Evolutionary conservation across 35 echinoderm and acorn worm species (phyloP).

Genomic region (Lytechinus pictus): DNA sequence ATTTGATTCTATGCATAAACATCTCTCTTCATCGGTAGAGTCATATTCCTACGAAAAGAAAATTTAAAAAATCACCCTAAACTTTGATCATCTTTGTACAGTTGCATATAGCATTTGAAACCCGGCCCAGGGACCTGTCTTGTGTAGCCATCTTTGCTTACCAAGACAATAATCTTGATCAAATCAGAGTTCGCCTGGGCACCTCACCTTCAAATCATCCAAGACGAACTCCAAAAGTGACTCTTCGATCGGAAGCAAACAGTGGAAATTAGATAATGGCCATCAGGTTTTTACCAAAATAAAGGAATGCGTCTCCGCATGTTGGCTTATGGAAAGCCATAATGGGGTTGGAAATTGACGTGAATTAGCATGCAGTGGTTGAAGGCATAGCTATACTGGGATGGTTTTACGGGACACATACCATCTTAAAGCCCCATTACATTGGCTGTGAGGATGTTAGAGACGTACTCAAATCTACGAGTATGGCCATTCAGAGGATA

Average conservation of each 20-base stretch:
- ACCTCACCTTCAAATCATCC: background rate
- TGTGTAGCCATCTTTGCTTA: background rate
- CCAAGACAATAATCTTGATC: slow-evolving; percentile 12
- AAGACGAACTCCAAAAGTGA: background rate
- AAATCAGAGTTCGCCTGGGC: background rate
- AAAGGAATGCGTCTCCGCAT: background rate
- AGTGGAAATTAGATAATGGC: slow-evolving; percentile 4
- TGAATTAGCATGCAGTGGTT: background rate
- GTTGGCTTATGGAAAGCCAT: background rate
- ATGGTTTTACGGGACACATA: background rate
- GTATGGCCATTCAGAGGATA: background rate
- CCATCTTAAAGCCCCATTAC: background rate
- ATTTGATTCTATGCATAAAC: too few relatives aligned
- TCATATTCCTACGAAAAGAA: too few relatives aligned
- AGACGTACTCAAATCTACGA: background rate
- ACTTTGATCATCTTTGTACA: background rate
- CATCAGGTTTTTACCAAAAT: background rate
- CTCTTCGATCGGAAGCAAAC: background rate
- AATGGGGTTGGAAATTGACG: slow-evolving; percentile 1
- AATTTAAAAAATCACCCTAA: background rate
- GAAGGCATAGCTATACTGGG: background rate
- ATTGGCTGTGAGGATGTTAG: background rate
- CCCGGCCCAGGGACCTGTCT: background rate
- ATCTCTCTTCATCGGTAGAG: too few relatives aligned
- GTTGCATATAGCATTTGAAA: background rate